phyloP scores from a whole-genome alignment of 1,140 invertebrate genomes.

The Steinernema khuongi region DNA sequence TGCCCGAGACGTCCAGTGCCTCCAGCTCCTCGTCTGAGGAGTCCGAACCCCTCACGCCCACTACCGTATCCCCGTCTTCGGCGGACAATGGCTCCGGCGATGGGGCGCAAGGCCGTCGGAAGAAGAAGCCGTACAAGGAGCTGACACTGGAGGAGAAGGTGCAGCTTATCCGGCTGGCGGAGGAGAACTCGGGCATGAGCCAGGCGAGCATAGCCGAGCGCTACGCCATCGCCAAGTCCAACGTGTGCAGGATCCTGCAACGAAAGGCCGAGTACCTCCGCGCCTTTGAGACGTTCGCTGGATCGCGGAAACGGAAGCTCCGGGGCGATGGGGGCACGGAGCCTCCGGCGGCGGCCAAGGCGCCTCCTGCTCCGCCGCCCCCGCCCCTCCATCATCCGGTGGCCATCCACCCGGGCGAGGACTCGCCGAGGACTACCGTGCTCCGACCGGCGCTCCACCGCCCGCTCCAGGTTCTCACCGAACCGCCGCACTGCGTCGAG shows the following conservation, averaged over 20 bases:
- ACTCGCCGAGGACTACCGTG: neutral
- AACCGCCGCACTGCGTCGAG: conserved; percentile 6
- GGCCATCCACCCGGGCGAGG: neutral
- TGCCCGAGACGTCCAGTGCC: conserved; percentile 8
- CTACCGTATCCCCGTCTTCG: neutral
- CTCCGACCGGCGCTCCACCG: neutral
- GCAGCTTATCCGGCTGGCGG: conserved; percentile 49
- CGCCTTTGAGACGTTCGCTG: conserved; percentile 50
- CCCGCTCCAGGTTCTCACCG: neutral
- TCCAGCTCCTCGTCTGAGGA: neutral
- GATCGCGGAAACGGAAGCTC: conserved; percentile 47
- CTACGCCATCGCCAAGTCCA: conserved; percentile 52
- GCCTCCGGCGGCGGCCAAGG: neutral
- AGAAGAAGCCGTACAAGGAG: conserved; percentile 57
- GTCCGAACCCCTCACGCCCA: neutral
- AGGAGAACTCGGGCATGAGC: conserved; percentile 48
- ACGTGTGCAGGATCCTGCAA: conserved; percentile 54
- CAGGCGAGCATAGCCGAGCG: conserved; percentile 52
- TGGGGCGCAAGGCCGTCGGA: conserved; percentile 9
- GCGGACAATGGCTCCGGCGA: neutral
- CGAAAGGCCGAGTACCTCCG: conserved; percentile 48
- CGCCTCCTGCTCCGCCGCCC: neutral
- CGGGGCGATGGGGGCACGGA: conserved; percentile 20
- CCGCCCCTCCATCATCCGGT: neutral
- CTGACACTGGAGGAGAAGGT: conserved; percentile 54